Evolutionary conservation across 2,888 invertebrate species (phyloP), one percentile per base, ranked within the genome.

Genomic region (Limnephilus lunatus): DNA sequence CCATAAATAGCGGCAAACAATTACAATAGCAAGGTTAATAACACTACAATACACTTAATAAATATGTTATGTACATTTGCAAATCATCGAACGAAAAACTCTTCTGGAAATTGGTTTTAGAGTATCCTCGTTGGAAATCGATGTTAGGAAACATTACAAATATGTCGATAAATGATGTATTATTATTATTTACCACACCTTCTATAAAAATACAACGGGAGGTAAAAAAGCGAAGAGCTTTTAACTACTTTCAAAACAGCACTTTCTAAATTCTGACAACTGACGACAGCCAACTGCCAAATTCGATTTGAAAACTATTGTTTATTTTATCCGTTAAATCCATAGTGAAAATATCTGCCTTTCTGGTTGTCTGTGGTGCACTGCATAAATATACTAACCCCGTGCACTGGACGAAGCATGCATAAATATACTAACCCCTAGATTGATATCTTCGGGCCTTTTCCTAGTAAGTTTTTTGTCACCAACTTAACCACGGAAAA

Each of bases 11-110:
- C 1, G 32, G 35, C 25, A 14, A 7, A 35, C 35, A 35, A 68
- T 68, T 68, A 68, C n/a, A 68, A 68, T 83, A 35, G 35, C 31
- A 35, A 35, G 25, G 68, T 68, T 68, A 68, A 68, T 68, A n/a
- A n/a, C 35, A 83, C 83, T 35, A 83, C 35, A 83, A 32, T 83
- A 83, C 83, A 35, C 32, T 2, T 25, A 31, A n/a, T 44, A 35
- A 86, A 48, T 86, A 83, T 44, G 44, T 44, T 86, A 86, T 44
- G 30, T 86, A 86, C 86, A 44, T 86, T 86, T n/a, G 44, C 35
- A 44, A 86, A 44, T 86, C 88, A 31, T 25, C 12, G 12, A 39
- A 89, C 35, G 88, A 89, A 80, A 35, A 25, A 89, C 88, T 89
- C 30, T 39, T 89, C 15, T 53, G 15, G 80, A 80, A 89, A 89